Evolutionary conservation across 1,140 invertebrate genomes (phyloP), one percentile per base, ranked within the genome.

Genomic region (Rhyacophila brunnea): DNA sequence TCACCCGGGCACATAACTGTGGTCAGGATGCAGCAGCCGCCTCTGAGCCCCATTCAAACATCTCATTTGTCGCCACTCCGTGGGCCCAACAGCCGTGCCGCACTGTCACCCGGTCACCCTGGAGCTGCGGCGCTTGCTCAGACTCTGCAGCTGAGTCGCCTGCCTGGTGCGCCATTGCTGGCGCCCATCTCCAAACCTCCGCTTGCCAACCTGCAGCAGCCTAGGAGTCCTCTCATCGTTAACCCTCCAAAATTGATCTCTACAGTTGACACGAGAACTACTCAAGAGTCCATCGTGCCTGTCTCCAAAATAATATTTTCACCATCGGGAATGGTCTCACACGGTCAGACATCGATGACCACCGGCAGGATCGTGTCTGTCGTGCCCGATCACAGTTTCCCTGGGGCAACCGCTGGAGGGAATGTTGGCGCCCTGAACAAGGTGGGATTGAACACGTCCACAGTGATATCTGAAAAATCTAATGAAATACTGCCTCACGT

Each of bases 151-250:
- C 73, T 77, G 35, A 79, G 75, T 57, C 67, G 79, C 51, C 68
- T 83, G 32, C 80, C 82, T 28, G 77, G 82, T 23, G 80, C 81
- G 19, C 75, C 81, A 10, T 77, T 83, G 17, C 70, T 82, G 51
- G 68, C 78, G 32, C 74, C 77, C 10, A 77, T 80, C 55, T 74
- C 81, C 2, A 83, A 83, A 72, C 76, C 81, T 54, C 53, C 80
- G n/a, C 77, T 73, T 71, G 55, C 72, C 1, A 78, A 73, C 45
- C 62, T 81, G 20, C 78, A 76, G 54, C 79, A 81, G 68, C 72
- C 70, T 58, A 63, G 53, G 44, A 56, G 66, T 58, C 57, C 70
- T 28, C 57, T 68, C 1, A 48, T 72, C 10, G 64, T 74, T 2
- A 69, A 72, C 53, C 71, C 72, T 42, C 69, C 70, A 13, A 75